Base-by-base conservation (phyloP, 35 echinoderm and acorn worm species). In the Acanthaster planci region DNA sequence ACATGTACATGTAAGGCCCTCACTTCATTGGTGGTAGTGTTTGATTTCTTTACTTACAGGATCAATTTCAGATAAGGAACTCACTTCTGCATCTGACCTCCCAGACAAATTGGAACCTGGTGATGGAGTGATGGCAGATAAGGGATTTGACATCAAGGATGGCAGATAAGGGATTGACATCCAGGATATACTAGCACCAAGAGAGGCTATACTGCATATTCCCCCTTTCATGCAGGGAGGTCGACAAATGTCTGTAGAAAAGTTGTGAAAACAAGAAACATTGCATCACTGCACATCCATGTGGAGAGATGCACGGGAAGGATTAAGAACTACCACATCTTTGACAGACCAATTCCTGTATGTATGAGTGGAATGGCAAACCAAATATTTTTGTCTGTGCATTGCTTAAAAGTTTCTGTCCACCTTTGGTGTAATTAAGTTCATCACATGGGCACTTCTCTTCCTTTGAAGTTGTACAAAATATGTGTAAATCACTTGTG, bases 141-240 rank as follows among this genome's bases (percentile, higher is more conserved):
- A 67, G 60, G 60, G 60, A 23, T 67, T 67, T 67, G 60, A 67
- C 55, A 57, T 57, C 55, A n/a, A n/a, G n/a, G n/a, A n/a, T n/a
- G 60, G 60, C 60, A 29, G 60, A 67, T 67, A 67, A 67, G 60
- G 60, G 60, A 23, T 67, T 67, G 60, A 67, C 60, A 67, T 67
- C 60, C 60, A 67, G 27, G 60, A 67, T 26, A n/a, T 67, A 22
- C 31, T 67, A 8, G 60, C 60, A 32, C n/a, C 60, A 67, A 32
- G n/a, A 29, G 60, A 22, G 31, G 60, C 60, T 9, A 67, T 32
- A 21, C 7, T 67, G 60, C 18, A 67, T 22, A 67, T 67, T 26
- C 60, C 60, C 18, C 60, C 60, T 8, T 67, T 67, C 31, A 67
- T 67, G 60, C n/a, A 67, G 8, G 60, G 60, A 67, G 60, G 60